Conservation (phyloP, 2,113 vertebrate genomes). For the Notarius quadriscutis region DNA sequence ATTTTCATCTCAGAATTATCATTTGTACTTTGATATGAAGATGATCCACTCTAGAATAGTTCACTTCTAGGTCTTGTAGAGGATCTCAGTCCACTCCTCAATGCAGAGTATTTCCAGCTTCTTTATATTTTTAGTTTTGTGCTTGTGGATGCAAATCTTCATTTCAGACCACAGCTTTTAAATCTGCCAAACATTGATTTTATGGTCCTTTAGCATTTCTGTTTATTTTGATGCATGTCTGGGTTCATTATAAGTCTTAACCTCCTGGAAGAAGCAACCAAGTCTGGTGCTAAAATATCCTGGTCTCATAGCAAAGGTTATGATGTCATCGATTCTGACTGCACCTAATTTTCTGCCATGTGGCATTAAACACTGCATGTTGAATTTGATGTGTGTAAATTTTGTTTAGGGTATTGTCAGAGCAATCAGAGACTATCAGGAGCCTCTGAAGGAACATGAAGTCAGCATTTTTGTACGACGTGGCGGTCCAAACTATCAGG, state of each 20-base stretch:
- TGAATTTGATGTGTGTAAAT: conserved; percentile 3
- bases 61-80: neutral
- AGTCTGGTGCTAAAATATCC: neutral
- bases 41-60: neutral
- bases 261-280: neutral
- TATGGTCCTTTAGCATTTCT: neutral
- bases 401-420: conserved; percentile 87
- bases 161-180: neutral
- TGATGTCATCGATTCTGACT: neutral
- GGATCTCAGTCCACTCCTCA: neutral
- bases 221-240: neutral
- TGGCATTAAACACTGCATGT: neutral
- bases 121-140: neutral
- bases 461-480: conserved; percentile 94
- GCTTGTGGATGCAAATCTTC: neutral
- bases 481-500: conserved; percentile 97
- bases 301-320: neutral
- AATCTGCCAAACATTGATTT: neutral
- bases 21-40: neutral
- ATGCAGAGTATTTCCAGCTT: neutral
- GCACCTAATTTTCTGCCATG: neutral
- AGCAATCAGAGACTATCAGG: conserved; percentile 92
- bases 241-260: neutral
- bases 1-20: neutral
- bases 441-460: conserved; percentile 91